Conservation (phyloP, 2,888 invertebrate species). For the Diaprepes abbreviatus region DNA sequence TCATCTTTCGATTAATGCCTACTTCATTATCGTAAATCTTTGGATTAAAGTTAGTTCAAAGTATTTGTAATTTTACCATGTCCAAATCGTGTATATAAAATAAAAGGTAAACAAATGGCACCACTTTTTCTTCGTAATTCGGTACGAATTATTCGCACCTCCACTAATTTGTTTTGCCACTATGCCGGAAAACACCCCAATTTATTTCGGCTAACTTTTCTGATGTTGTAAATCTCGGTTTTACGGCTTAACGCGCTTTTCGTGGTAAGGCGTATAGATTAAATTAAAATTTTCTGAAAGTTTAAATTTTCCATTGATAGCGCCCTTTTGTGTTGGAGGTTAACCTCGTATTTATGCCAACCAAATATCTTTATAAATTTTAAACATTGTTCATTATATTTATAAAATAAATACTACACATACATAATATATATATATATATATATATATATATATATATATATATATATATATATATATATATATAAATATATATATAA, state of each 20-base stretch:
- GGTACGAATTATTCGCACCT: neutral
- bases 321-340: neutral
- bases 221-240: constrained; percentile 7
- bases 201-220: constrained; percentile 12
- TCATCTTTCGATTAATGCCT: no score
- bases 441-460: no score
- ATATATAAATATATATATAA: no score
- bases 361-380: neutral
- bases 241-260: constrained; percentile 9
- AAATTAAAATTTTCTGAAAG: constrained; percentile 8
- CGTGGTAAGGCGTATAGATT: constrained; percentile 6
- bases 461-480: no score
- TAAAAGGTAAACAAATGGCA: no score
- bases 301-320: constrained; percentile 10
- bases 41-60: no score
- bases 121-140: neutral
- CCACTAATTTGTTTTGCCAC: constrained; percentile 9
- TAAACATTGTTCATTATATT: neutral
- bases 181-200: constrained; percentile 2
- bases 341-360: neutral
- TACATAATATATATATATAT: no score
- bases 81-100: no score
- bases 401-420: no score
- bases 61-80: no score
- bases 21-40: no score